phyloP scores from a whole-genome alignment of 2,888 invertebrate species.

The Stenodema calcarata region DNA sequence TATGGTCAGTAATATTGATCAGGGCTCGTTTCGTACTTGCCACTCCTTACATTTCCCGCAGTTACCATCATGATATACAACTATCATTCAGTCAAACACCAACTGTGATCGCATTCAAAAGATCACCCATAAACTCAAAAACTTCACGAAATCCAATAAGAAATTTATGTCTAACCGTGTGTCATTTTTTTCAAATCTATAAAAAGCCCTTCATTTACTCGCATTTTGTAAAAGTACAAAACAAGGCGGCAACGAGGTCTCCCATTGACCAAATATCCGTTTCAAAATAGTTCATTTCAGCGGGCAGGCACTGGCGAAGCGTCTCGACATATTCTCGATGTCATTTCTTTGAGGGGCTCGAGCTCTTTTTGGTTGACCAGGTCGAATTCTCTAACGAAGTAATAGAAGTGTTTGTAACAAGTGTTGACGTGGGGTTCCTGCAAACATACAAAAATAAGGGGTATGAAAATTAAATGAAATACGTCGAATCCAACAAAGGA shows the following conservation, averaged over 20 bases:
- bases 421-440: slow-evolving; percentile 93
- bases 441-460: slow-evolving; percentile 56
- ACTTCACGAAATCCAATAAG: not conserved
- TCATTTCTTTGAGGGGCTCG: slow-evolving; percentile 83
- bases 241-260: not conserved
- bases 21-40: no score
- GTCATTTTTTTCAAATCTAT: not conserved
- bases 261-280: not conserved
- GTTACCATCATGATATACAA: no score
- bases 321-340: slow-evolving; percentile 69
- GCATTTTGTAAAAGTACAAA: not conserved
- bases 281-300: not conserved
- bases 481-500: no score
- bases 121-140: not conserved
- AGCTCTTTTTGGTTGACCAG: slow-evolving; percentile 82
- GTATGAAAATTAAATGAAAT: no score
- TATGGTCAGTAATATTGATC: no score
- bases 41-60: no score
- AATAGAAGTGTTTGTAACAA: slow-evolving; percentile 93
- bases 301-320: slow-evolving; percentile 44
- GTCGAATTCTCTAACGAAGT: slow-evolving; percentile 86
- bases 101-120: not conserved
- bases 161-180: not conserved
- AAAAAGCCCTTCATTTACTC: not conserved
- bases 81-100: no score